Evolutionary conservation across 2,797 vertebrate genomes (phyloP).

Genomic region (Valencia hispanica): DNA sequence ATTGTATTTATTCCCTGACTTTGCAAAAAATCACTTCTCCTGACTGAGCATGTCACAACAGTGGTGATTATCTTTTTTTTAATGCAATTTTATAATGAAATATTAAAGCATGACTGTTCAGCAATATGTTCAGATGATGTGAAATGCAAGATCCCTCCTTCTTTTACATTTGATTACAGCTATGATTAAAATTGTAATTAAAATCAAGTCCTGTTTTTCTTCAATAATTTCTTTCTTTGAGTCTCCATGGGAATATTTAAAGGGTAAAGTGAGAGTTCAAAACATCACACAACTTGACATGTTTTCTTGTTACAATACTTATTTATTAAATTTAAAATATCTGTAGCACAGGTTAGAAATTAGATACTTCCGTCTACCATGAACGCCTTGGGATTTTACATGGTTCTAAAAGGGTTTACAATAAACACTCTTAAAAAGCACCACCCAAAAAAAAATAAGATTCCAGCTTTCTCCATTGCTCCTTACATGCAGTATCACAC

Average conservation of each 20-base stretch:
- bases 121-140: neutral
- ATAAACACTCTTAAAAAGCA: conserved; percentile 75
- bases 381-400: conserved; percentile 76
- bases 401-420: conserved; percentile 79
- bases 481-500: conserved; percentile 72
- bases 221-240: neutral
- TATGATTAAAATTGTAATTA: neutral
- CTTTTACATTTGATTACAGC: neutral
- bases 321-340: conserved; percentile 91
- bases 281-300: conserved; percentile 36
- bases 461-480: conserved; percentile 54
- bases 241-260: neutral
- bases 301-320: conserved; percentile 84
- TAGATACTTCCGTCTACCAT: conserved; percentile 83
- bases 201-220: neutral
- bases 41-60: neutral
- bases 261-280: conserved; percentile 16
- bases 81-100: neutral
- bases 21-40: neutral
- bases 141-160: neutral
- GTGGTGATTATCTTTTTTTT: neutral
- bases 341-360: conserved; percentile 88
- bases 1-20: neutral
- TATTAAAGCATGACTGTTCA: neutral
- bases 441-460: conserved; percentile 20